Conservation (phyloP, 2,888 invertebrate genomes). For the Mesochorus sp. region DNA sequence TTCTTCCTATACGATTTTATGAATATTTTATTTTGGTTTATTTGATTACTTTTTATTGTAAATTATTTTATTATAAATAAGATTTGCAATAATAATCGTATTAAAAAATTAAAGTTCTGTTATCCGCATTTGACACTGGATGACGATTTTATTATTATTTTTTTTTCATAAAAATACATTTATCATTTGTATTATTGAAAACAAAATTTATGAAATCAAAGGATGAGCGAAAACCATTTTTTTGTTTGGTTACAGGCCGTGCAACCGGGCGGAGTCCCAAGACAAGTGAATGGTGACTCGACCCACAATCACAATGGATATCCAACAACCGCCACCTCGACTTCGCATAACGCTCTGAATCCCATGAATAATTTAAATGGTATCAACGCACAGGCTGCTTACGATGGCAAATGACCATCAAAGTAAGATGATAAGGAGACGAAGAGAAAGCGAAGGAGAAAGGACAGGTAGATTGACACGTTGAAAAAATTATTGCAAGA, state of each 20-base stretch:
- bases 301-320: slow-evolving; percentile 80
- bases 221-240: background rate
- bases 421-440: slow-evolving; percentile 74
- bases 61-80: too few relatives aligned
- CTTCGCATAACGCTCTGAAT: slow-evolving; percentile 76
- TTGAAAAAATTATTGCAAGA: too few relatives aligned
- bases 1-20: too few relatives aligned
- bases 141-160: too few relatives aligned
- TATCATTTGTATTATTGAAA: too few relatives aligned
- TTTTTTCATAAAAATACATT: too few relatives aligned
- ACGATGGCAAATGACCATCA: slow-evolving; percentile 80
- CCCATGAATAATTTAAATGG: slow-evolving; percentile 80
- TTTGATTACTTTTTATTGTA: too few relatives aligned
- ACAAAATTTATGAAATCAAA: background rate
- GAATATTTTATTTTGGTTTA: too few relatives aligned
- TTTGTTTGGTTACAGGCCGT: slow-evolving; percentile 71
- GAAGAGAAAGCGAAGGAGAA: too few relatives aligned
- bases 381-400: slow-evolving; percentile 78
- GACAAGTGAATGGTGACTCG: slow-evolving; percentile 78
- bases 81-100: too few relatives aligned
- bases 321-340: slow-evolving; percentile 75
- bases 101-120: too few relatives aligned
- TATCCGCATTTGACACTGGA: too few relatives aligned
- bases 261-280: slow-evolving; percentile 72
- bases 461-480: background rate